A percentile compares a stretch with the other conserved stretches of the same genome.
Evolutionary conservation across 2,888 invertebrate species (phyloP).

Genomic region (Cheilosia variabilis): DNA sequence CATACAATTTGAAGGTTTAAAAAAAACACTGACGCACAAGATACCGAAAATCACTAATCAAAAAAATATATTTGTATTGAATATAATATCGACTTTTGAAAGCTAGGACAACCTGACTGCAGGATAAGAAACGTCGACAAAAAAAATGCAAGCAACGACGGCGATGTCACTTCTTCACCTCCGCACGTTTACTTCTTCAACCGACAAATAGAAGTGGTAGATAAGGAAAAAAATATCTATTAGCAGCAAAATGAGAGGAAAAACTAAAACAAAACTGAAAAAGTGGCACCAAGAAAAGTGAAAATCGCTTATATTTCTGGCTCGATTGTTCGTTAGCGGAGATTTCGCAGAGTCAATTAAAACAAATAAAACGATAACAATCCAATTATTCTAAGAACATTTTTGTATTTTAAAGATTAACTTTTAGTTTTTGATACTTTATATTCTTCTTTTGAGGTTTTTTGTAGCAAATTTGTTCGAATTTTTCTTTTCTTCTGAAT

Average conservation of each 20-base stretch:
- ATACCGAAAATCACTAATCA: constrained; percentile 29
- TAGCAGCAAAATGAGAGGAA: constrained; percentile 54
- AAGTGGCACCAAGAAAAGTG: constrained; percentile 31
- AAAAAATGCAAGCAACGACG: constrained; percentile 57
- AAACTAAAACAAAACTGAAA: constrained; percentile 59
- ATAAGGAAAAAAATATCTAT: constrained; percentile 46
- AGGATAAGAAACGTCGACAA: constrained; percentile 38
- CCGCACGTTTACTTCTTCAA: constrained; percentile 63
- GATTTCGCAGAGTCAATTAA: neutral
- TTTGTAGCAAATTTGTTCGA: constrained; percentile 21
- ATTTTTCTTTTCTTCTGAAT: constrained; percentile 14
- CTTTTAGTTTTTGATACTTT: constrained; percentile 16
- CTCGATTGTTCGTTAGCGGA: constrained; percentile 15
- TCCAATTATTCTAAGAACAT: constrained; percentile 25
- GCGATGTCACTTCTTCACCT: constrained; percentile 70
- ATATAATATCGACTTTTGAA: constrained; percentile 33
- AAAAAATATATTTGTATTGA: constrained; percentile 10
- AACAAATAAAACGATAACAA: constrained; percentile 2
- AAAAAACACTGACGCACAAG: constrained; percentile 26
- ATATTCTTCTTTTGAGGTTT: neutral
- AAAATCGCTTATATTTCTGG: constrained; percentile 18
- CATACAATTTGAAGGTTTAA: constrained; percentile 31
- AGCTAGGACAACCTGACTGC: constrained; percentile 52
- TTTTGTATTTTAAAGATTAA: constrained; percentile 23
- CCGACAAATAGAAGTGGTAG: constrained; percentile 57